These are phyloP conservation scores for Poecilia latipinna DNA, from an alignment of 2,113 vertebrate genomes.

Conservation along the genomic window DNA sequence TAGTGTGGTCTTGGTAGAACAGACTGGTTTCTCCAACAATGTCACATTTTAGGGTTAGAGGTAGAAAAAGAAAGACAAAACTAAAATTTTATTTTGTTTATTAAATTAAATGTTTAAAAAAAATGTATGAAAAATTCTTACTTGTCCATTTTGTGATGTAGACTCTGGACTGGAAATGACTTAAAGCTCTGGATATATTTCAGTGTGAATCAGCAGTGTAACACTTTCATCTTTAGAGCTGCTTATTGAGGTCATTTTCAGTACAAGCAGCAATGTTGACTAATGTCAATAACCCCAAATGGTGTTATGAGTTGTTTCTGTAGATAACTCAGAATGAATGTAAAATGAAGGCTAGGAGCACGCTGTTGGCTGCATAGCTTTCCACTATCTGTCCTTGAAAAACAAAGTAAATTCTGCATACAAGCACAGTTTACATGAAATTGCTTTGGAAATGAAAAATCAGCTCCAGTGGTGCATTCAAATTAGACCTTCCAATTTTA, in stretches of 20 bases:
- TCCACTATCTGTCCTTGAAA: conserved; percentile 30
- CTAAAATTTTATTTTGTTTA: not conserved
- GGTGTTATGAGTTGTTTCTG: not conserved
- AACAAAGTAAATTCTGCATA: too few species aligned
- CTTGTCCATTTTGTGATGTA: too few species aligned
- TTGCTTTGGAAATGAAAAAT: too few species aligned
- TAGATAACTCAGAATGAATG: not conserved
- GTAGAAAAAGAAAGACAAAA: not conserved
- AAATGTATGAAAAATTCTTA: not conserved
- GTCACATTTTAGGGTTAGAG: conserved; percentile 20
- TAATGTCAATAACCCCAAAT: not conserved
- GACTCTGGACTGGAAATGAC: too few species aligned
- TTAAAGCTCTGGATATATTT: not conserved
- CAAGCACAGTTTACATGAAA: not conserved
- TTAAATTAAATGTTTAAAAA: not conserved
- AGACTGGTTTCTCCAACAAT: conserved; percentile 30
- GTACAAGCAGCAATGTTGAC: not conserved
- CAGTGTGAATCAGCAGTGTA: conserved; percentile 8
- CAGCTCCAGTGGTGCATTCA: too few species aligned
- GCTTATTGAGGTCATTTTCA: not conserved
- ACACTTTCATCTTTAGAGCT: conserved; percentile 1
- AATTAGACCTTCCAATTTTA: too few species aligned
- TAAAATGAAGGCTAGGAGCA: not conserved
- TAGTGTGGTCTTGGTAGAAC: conserved; percentile 37
- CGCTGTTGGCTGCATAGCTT: conserved; percentile 18